Evolutionary conservation across 2,113 vertebrate species (phyloP).

Genomic region (Suncus etruscus): DNA sequence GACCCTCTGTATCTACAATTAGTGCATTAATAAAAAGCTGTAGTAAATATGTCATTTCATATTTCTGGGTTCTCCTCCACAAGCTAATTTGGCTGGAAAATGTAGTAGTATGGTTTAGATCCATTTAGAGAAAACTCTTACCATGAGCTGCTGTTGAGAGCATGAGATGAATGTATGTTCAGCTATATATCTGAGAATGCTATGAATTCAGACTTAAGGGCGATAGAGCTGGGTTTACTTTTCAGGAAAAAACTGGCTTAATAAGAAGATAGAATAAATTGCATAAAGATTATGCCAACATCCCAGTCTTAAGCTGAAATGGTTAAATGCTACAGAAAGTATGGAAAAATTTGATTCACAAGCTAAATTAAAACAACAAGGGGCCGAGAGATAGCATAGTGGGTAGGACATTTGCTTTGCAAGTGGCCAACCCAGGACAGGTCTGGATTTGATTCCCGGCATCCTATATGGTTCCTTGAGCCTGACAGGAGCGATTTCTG

Average conservation of each 20-base stretch:
- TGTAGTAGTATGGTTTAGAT: neutral
- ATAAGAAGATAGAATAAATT: neutral
- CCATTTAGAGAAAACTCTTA: neutral
- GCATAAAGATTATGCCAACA: neutral
- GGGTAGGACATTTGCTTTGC: too few relatives aligned
- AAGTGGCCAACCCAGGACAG: too few relatives aligned
- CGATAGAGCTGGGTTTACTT: neutral
- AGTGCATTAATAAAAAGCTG: conserved; percentile 27
- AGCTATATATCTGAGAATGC: neutral
- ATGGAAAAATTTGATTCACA: neutral
- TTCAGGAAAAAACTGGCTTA: conserved; percentile 22
- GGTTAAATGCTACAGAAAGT: neutral
- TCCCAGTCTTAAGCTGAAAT: neutral
- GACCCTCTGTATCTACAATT: conserved; percentile 26
- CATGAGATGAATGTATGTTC: neutral
- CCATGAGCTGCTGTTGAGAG: neutral
- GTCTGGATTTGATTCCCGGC: too few relatives aligned
- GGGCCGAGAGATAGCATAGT: too few relatives aligned
- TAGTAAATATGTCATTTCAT: neutral
- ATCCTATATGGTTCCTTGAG: too few relatives aligned
- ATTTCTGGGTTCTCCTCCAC: neutral
- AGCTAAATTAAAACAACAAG: neutral
- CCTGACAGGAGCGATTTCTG: too few relatives aligned
- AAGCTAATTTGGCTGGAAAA: neutral
- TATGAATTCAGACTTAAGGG: neutral